Percentiles rank a stretch among this genome's conserved stretches.
Conservation (phyloP, 1,140 invertebrate species). For the Aphaenogaster ashmeadi region DNA sequence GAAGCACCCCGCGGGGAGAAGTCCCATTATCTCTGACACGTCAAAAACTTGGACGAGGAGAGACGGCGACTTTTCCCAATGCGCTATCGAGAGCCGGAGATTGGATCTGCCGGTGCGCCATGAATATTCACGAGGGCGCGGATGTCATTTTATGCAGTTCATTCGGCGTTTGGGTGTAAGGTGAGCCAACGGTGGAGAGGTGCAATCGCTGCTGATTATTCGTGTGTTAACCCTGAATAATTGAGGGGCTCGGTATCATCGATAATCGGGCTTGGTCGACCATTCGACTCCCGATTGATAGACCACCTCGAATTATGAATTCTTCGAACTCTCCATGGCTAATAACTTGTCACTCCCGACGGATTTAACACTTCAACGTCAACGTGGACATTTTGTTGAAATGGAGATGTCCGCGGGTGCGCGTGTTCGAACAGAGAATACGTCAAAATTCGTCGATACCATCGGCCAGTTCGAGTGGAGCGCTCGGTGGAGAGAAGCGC, state of each 20-base stretch:
- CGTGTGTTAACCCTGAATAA: conserved; percentile 45
- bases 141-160: conserved; percentile 42
- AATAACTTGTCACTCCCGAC: neutral
- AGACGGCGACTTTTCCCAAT: conserved; percentile 10
- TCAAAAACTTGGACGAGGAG: conserved; percentile 26
- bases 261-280: neutral
- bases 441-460: conserved; percentile 28
- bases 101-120: conserved; percentile 20
- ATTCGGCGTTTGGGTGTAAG: conserved; percentile 26
- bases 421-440: neutral
- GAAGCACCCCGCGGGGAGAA: neutral
- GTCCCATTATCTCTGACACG: conserved; percentile 35
- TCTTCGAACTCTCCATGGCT: neutral
- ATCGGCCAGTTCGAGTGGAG: conserved; percentile 11
- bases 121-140: conserved; percentile 48
- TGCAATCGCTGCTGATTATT: neutral
- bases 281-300: conserved; percentile 19
- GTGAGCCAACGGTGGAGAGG: neutral
- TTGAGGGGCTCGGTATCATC: neutral
- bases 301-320: conserved; percentile 14
- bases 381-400: conserved; percentile 7
- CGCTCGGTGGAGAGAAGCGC: neutral
- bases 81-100: conserved; percentile 25
- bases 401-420: conserved; percentile 1
- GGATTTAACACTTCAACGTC: conserved; percentile 24